Base-by-base conservation (phyloP, 2,888 invertebrate species). In the Perithous albicinctus region DNA sequence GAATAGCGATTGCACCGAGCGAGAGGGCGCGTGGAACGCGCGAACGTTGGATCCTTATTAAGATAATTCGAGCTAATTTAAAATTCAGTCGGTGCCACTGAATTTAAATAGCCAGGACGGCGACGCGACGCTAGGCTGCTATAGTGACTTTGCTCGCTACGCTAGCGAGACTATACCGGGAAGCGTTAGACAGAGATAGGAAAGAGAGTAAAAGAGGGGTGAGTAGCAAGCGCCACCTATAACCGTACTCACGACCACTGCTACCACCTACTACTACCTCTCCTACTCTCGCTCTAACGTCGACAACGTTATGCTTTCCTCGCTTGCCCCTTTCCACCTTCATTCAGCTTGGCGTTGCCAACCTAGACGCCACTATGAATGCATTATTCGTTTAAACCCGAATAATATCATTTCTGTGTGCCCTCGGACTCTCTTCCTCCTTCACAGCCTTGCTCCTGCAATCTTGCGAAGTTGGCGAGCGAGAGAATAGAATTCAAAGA, bases 1-100 rank as follows among this genome's bases (percentile, higher is more conserved):
- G 46, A 64, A 77, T 75, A 74, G 79, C 80, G 61, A 84, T 86
- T 84, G 80, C 82, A 67, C 61, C 66, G 32, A 70, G 63, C 41
- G n/a, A n/a, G 56, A 48, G 66, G 32, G 20, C 67, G 83, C 64
- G 72, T 66, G 69, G 12, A 7, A 70, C 64, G 80, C 76, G 83
- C 80, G 77, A 84, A 84, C 81, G 84, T 78, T 79, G 88, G 88
- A 88, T 88, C 85, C 88, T 88, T 88, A 88, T 88, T 88, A 88
- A 88, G 88, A 88, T 88, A 87, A 88, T 88, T 88, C 86, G 85
- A 85, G 87, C 86, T 87, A 88, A 88, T 88, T 88, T 87, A 87
- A 88, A 88, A 88, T 88, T 88, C 88, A 88, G 87, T 85, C 73
- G 84, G 80, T 81, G 77, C 82, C 87, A 86, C 86, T 87, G 88